A percentile compares a stretch with the other conserved stretches of the same genome.
These are phyloP conservation scores for Bubo bubo DNA, from an alignment of 2,113 vertebrate genomes.

Conservation along the genomic window DNA sequence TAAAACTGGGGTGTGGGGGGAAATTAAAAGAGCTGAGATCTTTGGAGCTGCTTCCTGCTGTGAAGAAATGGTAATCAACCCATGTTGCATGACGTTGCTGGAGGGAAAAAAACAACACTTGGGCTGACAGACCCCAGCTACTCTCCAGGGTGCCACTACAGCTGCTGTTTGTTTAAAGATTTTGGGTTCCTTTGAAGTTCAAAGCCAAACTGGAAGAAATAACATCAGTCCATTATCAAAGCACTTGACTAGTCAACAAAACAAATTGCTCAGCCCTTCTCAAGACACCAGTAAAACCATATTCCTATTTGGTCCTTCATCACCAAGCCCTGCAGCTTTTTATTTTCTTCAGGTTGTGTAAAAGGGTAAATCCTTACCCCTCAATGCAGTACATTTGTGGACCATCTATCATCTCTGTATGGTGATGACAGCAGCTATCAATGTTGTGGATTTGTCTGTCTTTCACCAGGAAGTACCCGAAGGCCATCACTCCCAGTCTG, in stretches of 20 bases:
- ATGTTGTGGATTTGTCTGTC: neutral
- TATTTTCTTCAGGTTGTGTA: neutral
- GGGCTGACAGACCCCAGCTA: neutral
- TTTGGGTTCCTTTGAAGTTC: conserved; percentile 21
- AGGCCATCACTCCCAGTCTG: neutral
- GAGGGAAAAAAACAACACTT: neutral
- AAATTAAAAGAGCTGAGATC: neutral
- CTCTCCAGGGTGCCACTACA: conserved; percentile 19
- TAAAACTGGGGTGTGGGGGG: neutral
- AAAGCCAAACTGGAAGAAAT: conserved; percentile 21
- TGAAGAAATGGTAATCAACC: neutral
- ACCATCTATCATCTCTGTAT: neutral
- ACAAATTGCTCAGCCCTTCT: neutral
- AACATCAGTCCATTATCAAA: neutral
- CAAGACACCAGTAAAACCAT: neutral
- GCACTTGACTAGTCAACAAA: neutral
- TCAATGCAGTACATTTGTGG: neutral
- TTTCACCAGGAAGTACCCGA: neutral
- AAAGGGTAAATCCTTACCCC: neutral
- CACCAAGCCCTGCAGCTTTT: neutral
- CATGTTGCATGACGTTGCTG: neutral
- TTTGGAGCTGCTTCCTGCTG: neutral
- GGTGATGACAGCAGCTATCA: neutral
- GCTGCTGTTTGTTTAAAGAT: conserved; percentile 28
- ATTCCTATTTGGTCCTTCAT: neutral